These are phyloP conservation scores for Apantesis nais DNA, from an alignment of 2,888 invertebrate genomes.

Conservation along the genomic window DNA sequence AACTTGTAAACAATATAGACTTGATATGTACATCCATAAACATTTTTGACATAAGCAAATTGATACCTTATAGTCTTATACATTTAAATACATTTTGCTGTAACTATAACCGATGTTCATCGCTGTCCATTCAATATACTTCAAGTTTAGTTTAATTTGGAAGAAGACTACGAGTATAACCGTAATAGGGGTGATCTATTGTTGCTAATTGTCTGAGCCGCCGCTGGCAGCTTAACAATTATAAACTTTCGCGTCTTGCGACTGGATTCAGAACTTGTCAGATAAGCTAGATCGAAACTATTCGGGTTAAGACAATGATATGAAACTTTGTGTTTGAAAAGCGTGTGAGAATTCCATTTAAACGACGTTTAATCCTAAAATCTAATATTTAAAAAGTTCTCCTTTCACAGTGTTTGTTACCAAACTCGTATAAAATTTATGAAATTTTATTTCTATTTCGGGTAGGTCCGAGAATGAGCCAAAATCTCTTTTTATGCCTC, in stretches of 20 bases:
- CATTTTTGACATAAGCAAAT: background rate
- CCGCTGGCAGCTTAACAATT: conserved; percentile 26
- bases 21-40: too few relatives aligned
- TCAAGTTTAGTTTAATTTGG: background rate
- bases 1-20: too few relatives aligned
- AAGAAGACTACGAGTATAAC: background rate
- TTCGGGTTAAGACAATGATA: background rate
- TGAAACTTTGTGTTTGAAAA: background rate
- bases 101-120: background rate
- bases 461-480: too few relatives aligned
- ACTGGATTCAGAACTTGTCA: conserved; percentile 22
- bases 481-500: too few relatives aligned
- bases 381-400: too few relatives aligned
- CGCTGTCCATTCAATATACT: background rate
- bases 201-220: conserved; percentile 6
- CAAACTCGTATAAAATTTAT: too few relatives aligned
- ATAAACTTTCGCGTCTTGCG: conserved; percentile 31
- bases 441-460: too few relatives aligned
- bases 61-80: background rate
- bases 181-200: conserved; percentile 12
- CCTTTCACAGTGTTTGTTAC: too few relatives aligned
- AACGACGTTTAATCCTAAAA: background rate
- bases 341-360: background rate
- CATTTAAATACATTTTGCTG: background rate
- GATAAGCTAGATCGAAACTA: conserved; percentile 4